These are phyloP conservation scores for Choreutis nemorana DNA, from an alignment of 2,888 invertebrate genomes.

Conservation along the genomic window DNA sequence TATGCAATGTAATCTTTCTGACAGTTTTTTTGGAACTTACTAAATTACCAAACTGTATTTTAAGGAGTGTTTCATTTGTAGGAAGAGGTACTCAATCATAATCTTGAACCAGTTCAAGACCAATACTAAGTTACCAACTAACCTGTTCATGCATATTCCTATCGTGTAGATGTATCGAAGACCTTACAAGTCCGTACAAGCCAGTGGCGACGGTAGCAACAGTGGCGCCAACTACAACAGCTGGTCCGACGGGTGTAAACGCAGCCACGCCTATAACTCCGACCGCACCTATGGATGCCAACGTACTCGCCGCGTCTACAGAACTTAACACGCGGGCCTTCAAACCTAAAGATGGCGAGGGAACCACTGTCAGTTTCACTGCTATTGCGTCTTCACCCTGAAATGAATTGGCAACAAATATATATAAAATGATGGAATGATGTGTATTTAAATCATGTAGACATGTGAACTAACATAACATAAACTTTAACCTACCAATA, in stretches of 20 bases:
- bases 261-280: constrained; percentile 59
- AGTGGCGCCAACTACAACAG: constrained; percentile 50
- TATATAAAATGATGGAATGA: too few relatives aligned
- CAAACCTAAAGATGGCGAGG: constrained; percentile 42
- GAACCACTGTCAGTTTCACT: constrained; percentile 43
- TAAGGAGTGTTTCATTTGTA: too few relatives aligned
- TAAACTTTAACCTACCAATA: too few relatives aligned
- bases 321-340: constrained; percentile 43
- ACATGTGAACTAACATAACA: too few relatives aligned
- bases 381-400: constrained; percentile 40
- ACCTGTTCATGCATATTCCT: constrained; percentile 61
- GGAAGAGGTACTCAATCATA: too few relatives aligned
- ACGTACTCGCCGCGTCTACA: constrained; percentile 37
- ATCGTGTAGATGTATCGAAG: constrained; percentile 52
- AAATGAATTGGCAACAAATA: constrained; percentile 8
- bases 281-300: constrained; percentile 49
- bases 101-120: too few relatives aligned
- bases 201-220: constrained; percentile 54
- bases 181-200: constrained; percentile 57
- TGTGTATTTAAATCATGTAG: too few relatives aligned
- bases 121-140: too few relatives aligned
- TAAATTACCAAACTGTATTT: too few relatives aligned
- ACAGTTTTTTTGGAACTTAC: too few relatives aligned
- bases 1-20: too few relatives aligned
- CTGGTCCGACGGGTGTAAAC: constrained; percentile 58